Evolutionary conservation across 53 echinoderm and acorn worm species (phyloP), one percentile per base, ranked within the genome.

Genomic region (Luidia sarsii): DNA sequence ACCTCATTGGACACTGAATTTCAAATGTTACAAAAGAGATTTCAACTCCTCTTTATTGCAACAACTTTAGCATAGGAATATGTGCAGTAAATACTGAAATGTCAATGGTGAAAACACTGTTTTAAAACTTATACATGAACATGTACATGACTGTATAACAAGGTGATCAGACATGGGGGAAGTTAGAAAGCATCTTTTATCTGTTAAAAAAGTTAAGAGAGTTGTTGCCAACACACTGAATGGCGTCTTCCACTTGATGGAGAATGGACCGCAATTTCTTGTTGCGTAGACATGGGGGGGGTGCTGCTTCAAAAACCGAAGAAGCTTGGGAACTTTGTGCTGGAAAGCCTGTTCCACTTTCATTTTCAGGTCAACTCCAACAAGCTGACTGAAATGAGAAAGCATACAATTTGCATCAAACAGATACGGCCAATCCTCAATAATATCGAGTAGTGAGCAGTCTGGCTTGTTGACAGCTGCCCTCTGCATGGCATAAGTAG

Each of bases 361-460:
- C 43, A 61, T 21, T 65, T 48, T 87, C 16, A 81, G 50, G 50
- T 87, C 64, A 34, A 71, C 71, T 23, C 87, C 71, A 24, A 87
- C 70, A 7, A 81, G 65, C 70, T 49, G 32, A 27, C 82, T 70
- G 64, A 81, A 81, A 64, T 87, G 87, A 28, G 34, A 29, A 23
- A 81, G 65, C 71, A 87, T 59, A n/a, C 34, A 64, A 20, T 21
- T 27, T 24, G 70, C 87, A 57, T 81, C 71, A 49, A 87, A 81
- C 25, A 81, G 70, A 53, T 61, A 81, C 14, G 64, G 70, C 87
- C 87, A 87, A 22, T 81, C 51, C 46, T 62, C 64, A 33, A 64
- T 39, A 16, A 87, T 19, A 49, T 81, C 80, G 15, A 56, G 32
- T 39, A 86, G 67, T 27, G 57, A 57, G 43, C 77, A 67, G 62